These are phyloP conservation scores for Bagarius yarrelli DNA, from an alignment of 2,113 vertebrate species.

Conservation along the genomic window DNA sequence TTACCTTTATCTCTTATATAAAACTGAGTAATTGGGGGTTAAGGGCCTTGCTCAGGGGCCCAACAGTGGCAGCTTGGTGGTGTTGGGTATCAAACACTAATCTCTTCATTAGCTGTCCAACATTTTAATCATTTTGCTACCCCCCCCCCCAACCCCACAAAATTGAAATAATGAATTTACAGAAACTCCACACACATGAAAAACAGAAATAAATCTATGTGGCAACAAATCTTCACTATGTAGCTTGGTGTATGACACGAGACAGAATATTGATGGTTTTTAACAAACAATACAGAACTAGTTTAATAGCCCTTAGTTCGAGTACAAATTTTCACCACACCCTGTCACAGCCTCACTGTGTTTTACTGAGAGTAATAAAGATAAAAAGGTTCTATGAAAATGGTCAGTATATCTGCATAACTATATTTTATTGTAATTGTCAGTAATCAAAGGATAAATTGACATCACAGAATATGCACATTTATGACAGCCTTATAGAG, in stretches of 20 bases:
- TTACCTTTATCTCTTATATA: too few relatives aligned
- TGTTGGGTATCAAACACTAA: too few relatives aligned
- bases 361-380: conserved; percentile 6
- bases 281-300: neutral
- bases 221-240: neutral
- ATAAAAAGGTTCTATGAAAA: neutral
- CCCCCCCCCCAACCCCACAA: too few relatives aligned
- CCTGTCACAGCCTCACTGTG: neutral
- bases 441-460: conserved; percentile 49
- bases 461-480: conserved; percentile 46
- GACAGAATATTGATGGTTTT: neutral
- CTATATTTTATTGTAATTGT: conserved; percentile 45
- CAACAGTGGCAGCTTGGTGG: too few relatives aligned
- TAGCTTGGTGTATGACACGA: neutral
- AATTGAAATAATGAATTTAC: neutral
- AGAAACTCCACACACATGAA: neutral
- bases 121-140: too few relatives aligned
- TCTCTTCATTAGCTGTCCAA: too few relatives aligned
- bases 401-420: conserved; percentile 21
- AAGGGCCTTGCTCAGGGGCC: too few relatives aligned
- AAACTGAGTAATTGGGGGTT: too few relatives aligned
- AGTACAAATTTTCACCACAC: neutral
- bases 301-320: neutral
- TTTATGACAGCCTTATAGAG: conserved; percentile 45
- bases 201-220: neutral